phyloP scores from a whole-genome alignment of 2,888 invertebrate species.

The Frankliniella fusca region DNA sequence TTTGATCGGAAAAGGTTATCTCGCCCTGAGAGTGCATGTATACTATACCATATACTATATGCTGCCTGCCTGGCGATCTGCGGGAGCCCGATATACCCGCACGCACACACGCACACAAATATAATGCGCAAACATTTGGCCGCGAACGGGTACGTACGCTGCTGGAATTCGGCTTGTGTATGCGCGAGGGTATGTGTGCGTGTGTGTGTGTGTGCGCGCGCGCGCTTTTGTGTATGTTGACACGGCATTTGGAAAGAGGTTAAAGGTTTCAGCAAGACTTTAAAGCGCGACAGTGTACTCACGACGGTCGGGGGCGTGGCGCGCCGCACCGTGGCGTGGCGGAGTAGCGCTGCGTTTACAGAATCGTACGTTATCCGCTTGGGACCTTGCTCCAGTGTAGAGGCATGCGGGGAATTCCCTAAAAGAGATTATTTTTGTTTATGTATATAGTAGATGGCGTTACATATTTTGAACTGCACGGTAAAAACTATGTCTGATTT shows the following conservation, averaged over 20 bases:
- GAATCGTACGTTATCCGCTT: no score
- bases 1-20: slow-evolving; percentile 15
- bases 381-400: no score
- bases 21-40: neutral
- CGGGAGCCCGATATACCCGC: neutral
- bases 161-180: slow-evolving; percentile 5
- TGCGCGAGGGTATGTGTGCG: neutral
- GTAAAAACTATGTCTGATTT: no score
- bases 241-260: slow-evolving; percentile 8
- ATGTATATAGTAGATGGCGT: no score
- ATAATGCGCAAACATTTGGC: no score
- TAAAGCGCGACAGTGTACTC: no score
- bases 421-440: no score
- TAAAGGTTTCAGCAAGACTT: neutral
- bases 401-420: no score
- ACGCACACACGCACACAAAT: neutral
- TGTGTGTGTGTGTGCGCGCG: no score
- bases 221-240: neutral
- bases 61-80: no score
- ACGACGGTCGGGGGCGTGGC: neutral
- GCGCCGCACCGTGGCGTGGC: neutral
- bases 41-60: neutral
- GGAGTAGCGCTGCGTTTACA: no score
- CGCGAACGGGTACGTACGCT: neutral
- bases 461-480: no score